Evolutionary conservation across 2,113 vertebrate species (phyloP), one percentile per base, ranked within the genome.

Genomic region (Pluvialis apricaria): DNA sequence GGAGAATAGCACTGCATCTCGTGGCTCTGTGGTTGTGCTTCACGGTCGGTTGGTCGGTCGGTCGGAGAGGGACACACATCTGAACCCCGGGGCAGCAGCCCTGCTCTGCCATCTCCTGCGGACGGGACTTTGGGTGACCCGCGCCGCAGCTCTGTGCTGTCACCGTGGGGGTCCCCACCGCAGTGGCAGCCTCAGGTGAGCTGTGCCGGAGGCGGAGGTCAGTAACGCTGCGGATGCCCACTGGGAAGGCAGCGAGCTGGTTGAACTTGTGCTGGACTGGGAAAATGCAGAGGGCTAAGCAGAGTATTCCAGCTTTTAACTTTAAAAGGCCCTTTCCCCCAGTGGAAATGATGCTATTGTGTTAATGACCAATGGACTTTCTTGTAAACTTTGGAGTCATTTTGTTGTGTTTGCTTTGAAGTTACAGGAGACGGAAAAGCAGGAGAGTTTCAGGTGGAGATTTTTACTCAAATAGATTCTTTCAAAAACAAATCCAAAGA

Each of bases 41-140:
- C 8, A 3, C 1, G 2, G 15, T 13, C 7, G 4, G 3, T 2
- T 32, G 81, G 36, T 2, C 1, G 2, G 15, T 13, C 7, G 4
- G 3, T 2, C 32, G 81, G 36, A 58, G 47, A 71, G 3, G 4
- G 15, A 25, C 4, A 24, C 49, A 5, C 22, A 13, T 25, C 49
- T 25, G 12, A 51, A 51, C 13, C 45, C 24, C 13, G 0, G 26
- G 58, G 34, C 77, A 92, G 54, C 51, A 40, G 34, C 55, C 45
- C 76, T 66, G 84, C 76, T 68, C 52, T 69, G 64, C 47, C 47
- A 11, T 7, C 45, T 61, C 29, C 61, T 13, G 0, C 2, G 29
- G n/a, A 28, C 0, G 2, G n/a, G 6, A 15, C 5, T 13, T 36
- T 4, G 7, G 29, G 40, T 26, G 17, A 34, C 22, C 19, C 11